Evolutionary conservation across 2,113 vertebrate genomes (phyloP), one percentile per base, ranked within the genome.

Genomic region (Erpornis zantholeuca): DNA sequence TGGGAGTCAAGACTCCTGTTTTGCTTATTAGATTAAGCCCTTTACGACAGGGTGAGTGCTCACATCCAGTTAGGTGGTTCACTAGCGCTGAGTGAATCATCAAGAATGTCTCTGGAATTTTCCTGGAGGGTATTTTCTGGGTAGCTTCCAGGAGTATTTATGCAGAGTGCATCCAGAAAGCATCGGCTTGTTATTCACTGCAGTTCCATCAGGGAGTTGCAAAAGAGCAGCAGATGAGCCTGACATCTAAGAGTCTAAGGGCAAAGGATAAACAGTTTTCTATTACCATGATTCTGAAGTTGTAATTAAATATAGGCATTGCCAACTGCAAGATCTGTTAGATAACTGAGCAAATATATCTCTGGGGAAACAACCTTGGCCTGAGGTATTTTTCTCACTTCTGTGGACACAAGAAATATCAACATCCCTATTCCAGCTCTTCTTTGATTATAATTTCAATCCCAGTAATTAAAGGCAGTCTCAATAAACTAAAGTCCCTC

Each of bases 1-100:
- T 75, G 91, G 68, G 94, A 95, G 61, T 94, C 94, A 91, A 83
- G 86, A 36, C 82, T 95, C 90, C 91, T 96, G 66, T 75, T 96
- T 91, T 92, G 71, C 86, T 96, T 94, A 84, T 93, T 91, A 93
- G 94, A 95, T 94, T 88, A 91, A 97, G 69, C 89, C 81, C 83
- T 88, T 94, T 68, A 73, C 1, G 3, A 88, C 56, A 65, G 85
- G 66, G 9, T 61, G 82, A 95, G 88, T 49, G 45, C 69, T 95
- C 88, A 94, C 91, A 97, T 87, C 88, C 96, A 96, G 91, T 93
- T 81, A 78, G 87, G 91, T 94, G 93, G 86, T 87, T 90, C 63
- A 21, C 81, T 80, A 49, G 85, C 7, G 1, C 21, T 27, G 56
- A 44, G 63, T 83, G 73, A 92, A 90, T 92, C 88, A 94, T 90